Percentiles rank a stretch among this genome's conserved stretches.
Evolutionary conservation across 2,113 vertebrate species (phyloP).

Genomic region (Pongo abelii): DNA sequence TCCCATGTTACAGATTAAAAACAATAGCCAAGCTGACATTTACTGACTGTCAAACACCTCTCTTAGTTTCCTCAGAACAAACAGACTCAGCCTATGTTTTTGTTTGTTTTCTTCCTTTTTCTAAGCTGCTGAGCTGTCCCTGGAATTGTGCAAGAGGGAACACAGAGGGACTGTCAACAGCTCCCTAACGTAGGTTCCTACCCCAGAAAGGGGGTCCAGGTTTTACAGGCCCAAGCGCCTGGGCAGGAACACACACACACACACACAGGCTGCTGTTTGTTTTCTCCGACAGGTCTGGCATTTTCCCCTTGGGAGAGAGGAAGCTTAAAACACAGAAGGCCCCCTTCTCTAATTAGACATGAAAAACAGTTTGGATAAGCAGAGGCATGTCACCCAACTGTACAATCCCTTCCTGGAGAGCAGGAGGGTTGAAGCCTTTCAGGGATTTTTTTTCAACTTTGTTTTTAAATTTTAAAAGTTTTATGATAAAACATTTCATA

Average conservation of each 20-base stretch:
- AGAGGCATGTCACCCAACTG: slow-evolving; percentile 65
- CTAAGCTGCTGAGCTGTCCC: slow-evolving; percentile 81
- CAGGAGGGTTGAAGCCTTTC: background rate
- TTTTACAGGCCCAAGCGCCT: slow-evolving; percentile 79
- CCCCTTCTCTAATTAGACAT: slow-evolving; percentile 79
- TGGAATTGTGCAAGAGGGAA: slow-evolving; percentile 80
- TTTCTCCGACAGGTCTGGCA: slow-evolving; percentile 83
- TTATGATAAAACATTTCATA: background rate
- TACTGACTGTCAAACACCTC: slow-evolving; percentile 78
- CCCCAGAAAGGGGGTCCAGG: slow-evolving; percentile 73
- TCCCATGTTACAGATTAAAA: slow-evolving; percentile 77
- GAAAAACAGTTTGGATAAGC: slow-evolving; percentile 82
- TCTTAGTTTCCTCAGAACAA: slow-evolving; percentile 79
- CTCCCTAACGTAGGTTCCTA: slow-evolving; percentile 82
- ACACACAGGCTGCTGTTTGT: slow-evolving; percentile 80
- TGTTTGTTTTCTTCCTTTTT: slow-evolving; percentile 62
- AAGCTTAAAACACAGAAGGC: slow-evolving; percentile 73
- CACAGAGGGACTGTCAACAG: slow-evolving; percentile 82
- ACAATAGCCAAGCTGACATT: slow-evolving; percentile 76
- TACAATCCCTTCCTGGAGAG: background rate
- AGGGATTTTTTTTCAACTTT: background rate
- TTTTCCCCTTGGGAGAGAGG: slow-evolving; percentile 75
- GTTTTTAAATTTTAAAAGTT: background rate
- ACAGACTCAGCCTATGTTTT: slow-evolving; percentile 57
- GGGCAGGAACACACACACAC: slow-evolving; percentile 82